These are phyloP conservation scores for Zonitis immaculata DNA, from an alignment of 2,888 invertebrate genomes.

Conservation along the genomic window DNA sequence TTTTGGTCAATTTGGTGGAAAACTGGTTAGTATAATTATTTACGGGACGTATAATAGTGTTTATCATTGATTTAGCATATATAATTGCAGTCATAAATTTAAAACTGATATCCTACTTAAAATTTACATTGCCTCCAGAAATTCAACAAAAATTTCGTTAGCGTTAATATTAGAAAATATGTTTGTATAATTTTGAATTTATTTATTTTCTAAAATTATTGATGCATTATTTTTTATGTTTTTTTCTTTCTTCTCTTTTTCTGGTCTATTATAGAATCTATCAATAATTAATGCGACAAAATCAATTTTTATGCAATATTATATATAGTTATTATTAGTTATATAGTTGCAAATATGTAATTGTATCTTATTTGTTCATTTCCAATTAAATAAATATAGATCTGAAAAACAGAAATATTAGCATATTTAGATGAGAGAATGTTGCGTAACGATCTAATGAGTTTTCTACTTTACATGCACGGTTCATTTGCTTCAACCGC, in stretches of 20 bases:
- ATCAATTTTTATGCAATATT: neutral
- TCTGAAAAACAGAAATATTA: slow-evolving; percentile 22
- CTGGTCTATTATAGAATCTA: too few relatives aligned
- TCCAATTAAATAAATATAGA: slow-evolving; percentile 13
- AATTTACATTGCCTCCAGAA: neutral
- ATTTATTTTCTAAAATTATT: neutral
- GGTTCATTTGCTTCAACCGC: slow-evolving; percentile 20
- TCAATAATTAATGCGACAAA: neutral
- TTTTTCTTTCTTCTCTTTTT: too few relatives aligned
- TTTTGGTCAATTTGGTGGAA: neutral
- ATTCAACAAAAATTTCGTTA: neutral
- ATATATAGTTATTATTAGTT: too few relatives aligned
- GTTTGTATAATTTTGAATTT: too few relatives aligned
- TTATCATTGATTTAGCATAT: neutral
- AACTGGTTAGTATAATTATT: neutral
- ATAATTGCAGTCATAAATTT: neutral
- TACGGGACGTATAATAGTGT: neutral
- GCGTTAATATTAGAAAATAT: neutral
- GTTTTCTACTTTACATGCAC: slow-evolving; percentile 22
- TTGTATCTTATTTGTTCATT: neutral
- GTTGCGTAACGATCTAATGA: slow-evolving; percentile 26
- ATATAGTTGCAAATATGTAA: too few relatives aligned
- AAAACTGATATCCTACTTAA: neutral
- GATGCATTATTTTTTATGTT: too few relatives aligned
- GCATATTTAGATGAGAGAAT: slow-evolving; percentile 25